phyloP scores from a whole-genome alignment of 2,888 invertebrate genomes.

The Neria commutata region DNA sequence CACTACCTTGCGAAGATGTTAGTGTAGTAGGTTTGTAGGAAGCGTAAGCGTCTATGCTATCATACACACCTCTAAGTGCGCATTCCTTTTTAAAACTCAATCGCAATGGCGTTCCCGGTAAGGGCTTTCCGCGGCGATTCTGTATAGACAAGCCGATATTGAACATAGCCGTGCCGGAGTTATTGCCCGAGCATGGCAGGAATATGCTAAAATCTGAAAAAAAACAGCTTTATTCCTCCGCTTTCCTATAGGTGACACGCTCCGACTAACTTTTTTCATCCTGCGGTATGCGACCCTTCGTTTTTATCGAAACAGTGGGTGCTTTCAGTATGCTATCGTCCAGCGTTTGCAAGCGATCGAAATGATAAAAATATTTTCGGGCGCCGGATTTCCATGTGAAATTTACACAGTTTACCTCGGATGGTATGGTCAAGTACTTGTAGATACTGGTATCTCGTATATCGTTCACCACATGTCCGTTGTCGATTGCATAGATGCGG shows the following conservation, averaged over 20 bases:
- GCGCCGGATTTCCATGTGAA: constrained; percentile 88
- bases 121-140: constrained; percentile 76
- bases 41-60: constrained; percentile 62
- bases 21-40: no score
- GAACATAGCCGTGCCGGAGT: constrained; percentile 86
- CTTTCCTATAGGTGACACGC: background rate
- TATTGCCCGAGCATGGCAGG: constrained; percentile 85
- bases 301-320: constrained; percentile 87
- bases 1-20: constrained; percentile 63
- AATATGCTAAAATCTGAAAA: constrained; percentile 89
- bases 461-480: constrained; percentile 85
- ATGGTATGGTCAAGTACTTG: constrained; percentile 86
- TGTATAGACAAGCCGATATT: constrained; percentile 85
- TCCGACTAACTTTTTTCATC: constrained; percentile 75
- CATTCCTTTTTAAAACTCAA: constrained; percentile 91
- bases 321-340: constrained; percentile 83
- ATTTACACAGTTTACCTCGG: constrained; percentile 88
- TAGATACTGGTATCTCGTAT: constrained; percentile 90
- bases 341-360: constrained; percentile 83
- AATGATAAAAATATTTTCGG: constrained; percentile 84
- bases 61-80: constrained; percentile 87
- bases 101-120: constrained; percentile 86
- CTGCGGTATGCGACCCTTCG: constrained; percentile 83
- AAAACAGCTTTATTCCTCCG: no score
- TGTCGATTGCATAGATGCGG: constrained; percentile 82